Base-by-base conservation (phyloP, 1,140 invertebrate genomes). In the Phocides pigmalion region DNA sequence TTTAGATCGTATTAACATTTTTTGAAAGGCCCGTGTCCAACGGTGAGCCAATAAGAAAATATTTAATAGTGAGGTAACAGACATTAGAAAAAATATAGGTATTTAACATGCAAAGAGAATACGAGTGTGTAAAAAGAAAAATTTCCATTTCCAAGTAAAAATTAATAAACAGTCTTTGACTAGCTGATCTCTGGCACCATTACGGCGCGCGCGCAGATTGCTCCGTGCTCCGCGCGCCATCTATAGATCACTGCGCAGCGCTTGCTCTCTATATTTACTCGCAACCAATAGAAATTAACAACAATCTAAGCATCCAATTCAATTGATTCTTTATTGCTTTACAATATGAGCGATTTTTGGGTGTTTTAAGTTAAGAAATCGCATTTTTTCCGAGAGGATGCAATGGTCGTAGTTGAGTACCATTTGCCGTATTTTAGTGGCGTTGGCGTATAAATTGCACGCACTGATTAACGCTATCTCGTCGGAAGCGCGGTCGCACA, bases 241-340 rank as follows among this genome's bases (percentile, higher is more conserved):
- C 84, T 84, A 86, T 86, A 87, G 72, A 87, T 89, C 82, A 86
- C 76, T 85, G 78, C 73, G 80, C 76, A 84, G 78, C 73, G 80
- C 78, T 79, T 82, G 79, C 81, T 78, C 83, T 78, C 75, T 75
- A 80, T 81, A 84, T 75, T 77, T 74, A 69, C 77, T 83, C 74
- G 77, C 72, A 73, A 76, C 74, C 71, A 67, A 79, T 78, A 88
- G 78, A 82, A 79, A 76, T 79, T 83, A 79, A 77, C 76, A 69
- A 54, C 71, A 65, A 59, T 47, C 39, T 51, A 41, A 42, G 19
- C 28, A 3, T 19, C 25, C 51, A 51, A 37, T 42, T 15, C 17
- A 78, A 50, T 66, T 62, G 47, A 49, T 51, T 58, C 72, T 63
- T 64, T 76, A 73, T 19, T 14, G n/a, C 12, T 0, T 37, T 39